Percentiles rank a stretch among this genome's conserved stretches.
Conservation (phyloP, 2,888 invertebrate genomes). For the Eristalis intricaria region DNA sequence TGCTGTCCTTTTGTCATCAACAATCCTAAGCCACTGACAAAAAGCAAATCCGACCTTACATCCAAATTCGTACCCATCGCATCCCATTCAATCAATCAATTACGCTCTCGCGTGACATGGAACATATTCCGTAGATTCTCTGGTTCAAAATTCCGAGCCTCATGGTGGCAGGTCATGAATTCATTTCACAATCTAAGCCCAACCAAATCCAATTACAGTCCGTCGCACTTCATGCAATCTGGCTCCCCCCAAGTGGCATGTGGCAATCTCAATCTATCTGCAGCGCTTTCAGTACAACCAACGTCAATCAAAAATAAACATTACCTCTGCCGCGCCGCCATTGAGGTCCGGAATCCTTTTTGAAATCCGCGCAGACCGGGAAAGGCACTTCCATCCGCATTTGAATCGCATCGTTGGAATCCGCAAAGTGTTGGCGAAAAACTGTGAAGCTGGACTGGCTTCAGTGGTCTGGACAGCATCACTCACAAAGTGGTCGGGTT, state of each 20-base stretch:
- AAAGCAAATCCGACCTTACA: background rate
- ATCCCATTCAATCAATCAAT: background rate
- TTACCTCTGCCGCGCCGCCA: background rate
- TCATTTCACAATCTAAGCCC: background rate
- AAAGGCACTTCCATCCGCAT: background rate
- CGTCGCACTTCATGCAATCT: background rate
- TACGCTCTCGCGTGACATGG: background rate
- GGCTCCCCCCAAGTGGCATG: background rate
- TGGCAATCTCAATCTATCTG: background rate
- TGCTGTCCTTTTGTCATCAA: too few species aligned
- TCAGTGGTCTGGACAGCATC: background rate
- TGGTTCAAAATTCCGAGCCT: background rate
- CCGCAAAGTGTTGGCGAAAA: background rate
- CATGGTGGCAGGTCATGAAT: background rate
- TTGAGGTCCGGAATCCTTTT: too few species aligned
- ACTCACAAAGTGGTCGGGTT: background rate
- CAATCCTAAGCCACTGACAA: too few species aligned
- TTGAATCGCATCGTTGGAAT: background rate
- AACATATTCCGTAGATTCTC: background rate
- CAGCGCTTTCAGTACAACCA: background rate
- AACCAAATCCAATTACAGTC: background rate
- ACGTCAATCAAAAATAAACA: background rate
- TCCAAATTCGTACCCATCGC: background rate
- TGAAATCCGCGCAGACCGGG: background rate
- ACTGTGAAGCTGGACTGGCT: background rate